Evolutionary conservation across 2,797 vertebrate genomes (phyloP), one percentile per base, ranked within the genome.

Genomic region (Melopsittacus undulatus): DNA sequence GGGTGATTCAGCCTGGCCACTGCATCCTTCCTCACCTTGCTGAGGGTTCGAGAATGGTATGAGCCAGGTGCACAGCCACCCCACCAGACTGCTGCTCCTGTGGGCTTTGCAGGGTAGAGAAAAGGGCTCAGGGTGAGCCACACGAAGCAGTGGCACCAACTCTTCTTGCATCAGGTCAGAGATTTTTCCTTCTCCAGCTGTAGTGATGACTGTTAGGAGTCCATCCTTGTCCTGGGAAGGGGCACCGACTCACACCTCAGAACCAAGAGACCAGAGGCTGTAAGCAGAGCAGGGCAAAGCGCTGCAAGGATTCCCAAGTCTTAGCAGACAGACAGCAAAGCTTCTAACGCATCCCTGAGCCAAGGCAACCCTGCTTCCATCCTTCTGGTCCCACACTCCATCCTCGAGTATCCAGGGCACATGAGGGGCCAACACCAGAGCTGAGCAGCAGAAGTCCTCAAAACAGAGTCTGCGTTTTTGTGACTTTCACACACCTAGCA

Each of bases 201-300:
- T 29, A 10, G 1, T 0, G 8, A 4, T 2, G 30, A 24, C 3
- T 7, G 52, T 24, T 32, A 45, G 48, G 54, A 30, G 24, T 36
- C 43, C 79, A 5, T 18, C 52, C 3, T 1, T 4, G 16, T n/a
- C 30, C 57, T 8, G 45, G 34, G 66, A 16, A 40, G 18, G 8
- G 76, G 38, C 52, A 13, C 19, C 2, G 0, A 14, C 29, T 12
- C 48, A 0, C 13, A 2, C 17, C 78, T 5, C 38, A 0, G 38
- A 17, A 27, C 67, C 0, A 13, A 23, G 45, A 69, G 3, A 14
- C 18, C 49, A 11, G 54, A 40, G 29, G 38, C 74, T 59, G 67
- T 2, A 57, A 57, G 81, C 74, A 51, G 29, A 54, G 78, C 54
- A 7, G 34, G n/a, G 42, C 5, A 2, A 20, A 77, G 22, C 13